These are phyloP conservation scores for Tipula vernalis DNA, from an alignment of 2,888 invertebrate genomes.

Conservation along the genomic window DNA sequence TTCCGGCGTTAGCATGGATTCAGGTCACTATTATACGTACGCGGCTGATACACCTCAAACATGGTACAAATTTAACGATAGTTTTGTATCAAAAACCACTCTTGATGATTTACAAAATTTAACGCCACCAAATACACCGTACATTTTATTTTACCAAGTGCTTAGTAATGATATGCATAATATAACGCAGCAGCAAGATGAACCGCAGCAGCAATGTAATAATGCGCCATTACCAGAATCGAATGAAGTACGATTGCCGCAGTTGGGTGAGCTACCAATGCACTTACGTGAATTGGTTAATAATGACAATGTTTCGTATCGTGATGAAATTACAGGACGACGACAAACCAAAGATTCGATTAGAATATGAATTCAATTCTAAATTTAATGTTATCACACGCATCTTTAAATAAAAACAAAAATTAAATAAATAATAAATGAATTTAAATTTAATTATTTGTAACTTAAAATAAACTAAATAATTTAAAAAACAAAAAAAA, in stretches of 20 bases:
- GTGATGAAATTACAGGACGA: constrained; percentile 22
- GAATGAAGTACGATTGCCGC: constrained; percentile 19
- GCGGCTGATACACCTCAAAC: constrained; percentile 49
- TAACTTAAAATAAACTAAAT: neutral
- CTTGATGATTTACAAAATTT: constrained; percentile 48
- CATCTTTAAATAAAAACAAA: neutral
- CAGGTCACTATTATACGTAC: constrained; percentile 80
- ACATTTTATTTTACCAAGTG: constrained; percentile 64
- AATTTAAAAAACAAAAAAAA: neutral
- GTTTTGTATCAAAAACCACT: constrained; percentile 48
- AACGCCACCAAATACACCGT: constrained; percentile 64
- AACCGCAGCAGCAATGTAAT: constrained; percentile 19
- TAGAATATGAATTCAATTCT: constrained; percentile 7
- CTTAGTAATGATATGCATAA: constrained; percentile 15
- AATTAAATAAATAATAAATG: neutral
- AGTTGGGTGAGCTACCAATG: constrained; percentile 29
- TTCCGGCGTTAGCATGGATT: constrained; percentile 67
- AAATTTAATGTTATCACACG: neutral
- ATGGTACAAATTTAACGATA: constrained; percentile 77
- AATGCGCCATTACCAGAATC: constrained; percentile 17
- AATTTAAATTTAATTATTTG: constrained; percentile 4
- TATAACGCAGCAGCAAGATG: constrained; percentile 22
- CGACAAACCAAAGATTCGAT: neutral
- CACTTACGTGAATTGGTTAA: constrained; percentile 29
- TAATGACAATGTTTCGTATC: constrained; percentile 29